Percentiles rank a stretch among this genome's conserved stretches.
phyloP scores from a whole-genome alignment of 2,113 vertebrate species.

The Serilophus lunatus region DNA sequence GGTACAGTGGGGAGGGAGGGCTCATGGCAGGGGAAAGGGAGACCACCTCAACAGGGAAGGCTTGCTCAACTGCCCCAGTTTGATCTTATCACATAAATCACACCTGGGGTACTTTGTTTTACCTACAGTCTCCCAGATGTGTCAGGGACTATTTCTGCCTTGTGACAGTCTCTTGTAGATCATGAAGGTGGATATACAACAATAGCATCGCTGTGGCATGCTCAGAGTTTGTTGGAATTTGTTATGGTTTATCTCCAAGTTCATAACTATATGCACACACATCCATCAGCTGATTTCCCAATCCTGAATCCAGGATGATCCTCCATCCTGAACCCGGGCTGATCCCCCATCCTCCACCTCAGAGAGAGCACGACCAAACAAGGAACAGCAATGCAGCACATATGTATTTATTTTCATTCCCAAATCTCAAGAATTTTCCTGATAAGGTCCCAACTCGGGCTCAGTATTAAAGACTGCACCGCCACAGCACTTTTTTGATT shows the following conservation, averaged over 20 bases:
- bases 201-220: not conserved
- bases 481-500: not conserved
- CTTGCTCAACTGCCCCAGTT: not conserved
- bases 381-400: not conserved
- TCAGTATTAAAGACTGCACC: not conserved
- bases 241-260: not conserved
- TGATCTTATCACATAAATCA: not conserved
- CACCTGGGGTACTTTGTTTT: not conserved
- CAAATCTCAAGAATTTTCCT: not conserved
- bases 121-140: not conserved
- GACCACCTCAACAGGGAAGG: not conserved
- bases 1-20: not conserved
- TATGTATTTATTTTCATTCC: not conserved
- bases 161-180: not conserved
- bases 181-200: not conserved
- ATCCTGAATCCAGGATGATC: not conserved
- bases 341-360: not conserved
- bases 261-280: not conserved
- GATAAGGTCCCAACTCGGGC: not conserved
- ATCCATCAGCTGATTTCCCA: not conserved
- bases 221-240: not conserved
- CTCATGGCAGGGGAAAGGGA: not conserved
- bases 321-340: no score
- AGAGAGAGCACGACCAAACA: not conserved
- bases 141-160: not conserved